Percentiles rank a stretch among this genome's conserved stretches.
These are phyloP conservation scores for Pediacus dermestoides DNA, from an alignment of 2,888 invertebrate genomes.

Conservation along the genomic window DNA sequence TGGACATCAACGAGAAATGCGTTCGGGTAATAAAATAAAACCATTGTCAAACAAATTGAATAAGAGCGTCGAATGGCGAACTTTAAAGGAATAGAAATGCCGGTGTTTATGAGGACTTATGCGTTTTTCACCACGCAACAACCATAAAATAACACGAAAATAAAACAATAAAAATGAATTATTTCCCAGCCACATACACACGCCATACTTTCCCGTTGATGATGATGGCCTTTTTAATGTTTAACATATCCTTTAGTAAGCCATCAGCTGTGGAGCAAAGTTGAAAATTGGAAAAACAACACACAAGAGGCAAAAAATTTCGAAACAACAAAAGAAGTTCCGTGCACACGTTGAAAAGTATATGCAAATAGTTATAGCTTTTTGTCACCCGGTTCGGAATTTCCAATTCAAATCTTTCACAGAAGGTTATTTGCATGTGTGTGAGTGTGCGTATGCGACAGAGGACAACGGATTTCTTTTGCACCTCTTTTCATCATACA, in stretches of 20 bases:
- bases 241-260: conserved; percentile 4
- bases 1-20: too few relatives aligned
- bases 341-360: conserved; percentile 29
- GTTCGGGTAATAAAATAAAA: conserved; percentile 3
- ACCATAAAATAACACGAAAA: conserved; percentile 18
- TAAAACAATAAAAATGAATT: conserved; percentile 24
- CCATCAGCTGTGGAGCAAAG: conserved; percentile 15
- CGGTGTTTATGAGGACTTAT: conserved; percentile 15
- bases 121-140: conserved; percentile 15
- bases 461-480: conserved; percentile 18
- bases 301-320: conserved; percentile 9
- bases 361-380: conserved; percentile 31
- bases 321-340: conserved; percentile 21
- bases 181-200: conserved; percentile 3
- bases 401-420: conserved; percentile 33
- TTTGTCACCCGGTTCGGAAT: conserved; percentile 28
- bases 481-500: conserved; percentile 10
- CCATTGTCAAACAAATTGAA: conserved; percentile 15
- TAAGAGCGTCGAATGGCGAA: conserved; percentile 11
- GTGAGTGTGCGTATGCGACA: too few relatives aligned
- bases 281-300: conserved; percentile 22
- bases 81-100: conserved; percentile 7
- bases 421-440: conserved; percentile 28
- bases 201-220: neutral
- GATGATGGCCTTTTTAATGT: neutral